phyloP scores from a whole-genome alignment of 2,113 vertebrate species.

The Casuarius casuarius region DNA sequence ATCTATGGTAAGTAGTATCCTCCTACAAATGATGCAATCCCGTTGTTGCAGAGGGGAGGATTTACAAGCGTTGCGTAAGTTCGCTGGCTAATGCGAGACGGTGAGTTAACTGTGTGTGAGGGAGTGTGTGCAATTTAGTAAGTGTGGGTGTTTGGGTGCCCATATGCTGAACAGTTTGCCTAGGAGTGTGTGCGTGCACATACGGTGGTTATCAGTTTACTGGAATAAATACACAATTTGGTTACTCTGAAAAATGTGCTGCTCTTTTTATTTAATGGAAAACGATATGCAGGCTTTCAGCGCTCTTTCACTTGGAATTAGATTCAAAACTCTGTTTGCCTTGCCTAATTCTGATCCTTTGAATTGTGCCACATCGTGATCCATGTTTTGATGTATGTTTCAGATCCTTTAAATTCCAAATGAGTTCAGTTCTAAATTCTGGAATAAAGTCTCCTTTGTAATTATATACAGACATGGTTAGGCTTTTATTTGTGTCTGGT shows the following conservation, averaged over 20 bases:
- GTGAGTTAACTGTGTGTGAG: not conserved
- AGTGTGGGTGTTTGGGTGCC: not conserved
- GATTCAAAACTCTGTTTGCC: not conserved
- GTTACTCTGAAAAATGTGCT: not conserved
- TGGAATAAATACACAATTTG: not conserved
- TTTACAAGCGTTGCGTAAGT: not conserved
- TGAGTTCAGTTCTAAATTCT: not conserved
- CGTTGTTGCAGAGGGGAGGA: not conserved
- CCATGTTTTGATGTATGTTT: not conserved
- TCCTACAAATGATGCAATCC: not conserved
- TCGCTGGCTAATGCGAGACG: not conserved
- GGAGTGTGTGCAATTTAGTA: not conserved
- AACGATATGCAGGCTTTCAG: not conserved
- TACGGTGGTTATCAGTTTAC: not conserved
- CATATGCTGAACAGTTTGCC: not conserved
- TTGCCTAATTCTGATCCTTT: not conserved
- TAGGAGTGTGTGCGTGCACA: not conserved
- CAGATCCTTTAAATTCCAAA: not conserved
- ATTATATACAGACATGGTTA: not conserved
- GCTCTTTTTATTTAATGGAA: not conserved
- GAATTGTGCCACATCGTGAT: not conserved
- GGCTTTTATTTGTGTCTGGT: not conserved
- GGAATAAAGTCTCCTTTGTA: not conserved
- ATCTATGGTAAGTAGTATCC: not conserved
- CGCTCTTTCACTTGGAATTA: not conserved